Percentiles rank a stretch among this genome's conserved stretches.
Conservation (phyloP, 2,797 vertebrate species). For the Oophaga sylvatica region DNA sequence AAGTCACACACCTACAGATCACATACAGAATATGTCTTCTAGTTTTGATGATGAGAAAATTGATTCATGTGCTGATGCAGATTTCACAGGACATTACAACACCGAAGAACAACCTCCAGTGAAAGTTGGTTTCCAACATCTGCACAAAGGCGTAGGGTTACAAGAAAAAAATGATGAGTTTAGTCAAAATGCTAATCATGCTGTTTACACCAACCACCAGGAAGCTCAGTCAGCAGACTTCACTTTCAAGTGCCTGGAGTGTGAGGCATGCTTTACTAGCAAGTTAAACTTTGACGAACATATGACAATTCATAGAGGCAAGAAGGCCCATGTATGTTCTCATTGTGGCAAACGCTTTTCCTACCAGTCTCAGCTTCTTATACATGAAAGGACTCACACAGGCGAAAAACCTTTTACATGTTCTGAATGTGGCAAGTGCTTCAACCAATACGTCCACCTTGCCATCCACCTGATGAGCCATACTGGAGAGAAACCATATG, state of each 20-base stretch:
- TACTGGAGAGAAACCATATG: neutral
- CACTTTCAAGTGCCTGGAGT: neutral
- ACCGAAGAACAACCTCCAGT: neutral
- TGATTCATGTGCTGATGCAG: constrained; percentile 1
- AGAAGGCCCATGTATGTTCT: constrained; percentile 28
- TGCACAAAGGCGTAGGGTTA: neutral
- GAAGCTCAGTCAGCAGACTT: neutral
- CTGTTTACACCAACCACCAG: neutral
- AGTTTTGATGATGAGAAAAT: neutral
- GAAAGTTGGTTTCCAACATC: neutral
- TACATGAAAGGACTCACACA: neutral
- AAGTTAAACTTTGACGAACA: constrained; percentile 15
- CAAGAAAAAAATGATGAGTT: neutral
- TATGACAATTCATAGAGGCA: neutral
- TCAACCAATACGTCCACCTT: constrained; percentile 2
- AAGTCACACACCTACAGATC: neutral
- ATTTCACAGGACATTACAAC: neutral
- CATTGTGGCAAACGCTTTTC: constrained; percentile 21
- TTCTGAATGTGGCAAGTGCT: constrained; percentile 8
- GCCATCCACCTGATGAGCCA: neutral
- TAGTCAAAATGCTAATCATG: neutral
- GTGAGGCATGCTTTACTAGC: neutral
- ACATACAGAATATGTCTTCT: neutral
- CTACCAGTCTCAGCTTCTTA: constrained; percentile 27
- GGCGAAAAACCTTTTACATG: neutral